These are phyloP conservation scores for Polyergus mexicanus DNA, from an alignment of 1,140 invertebrate genomes.

Conservation along the genomic window DNA sequence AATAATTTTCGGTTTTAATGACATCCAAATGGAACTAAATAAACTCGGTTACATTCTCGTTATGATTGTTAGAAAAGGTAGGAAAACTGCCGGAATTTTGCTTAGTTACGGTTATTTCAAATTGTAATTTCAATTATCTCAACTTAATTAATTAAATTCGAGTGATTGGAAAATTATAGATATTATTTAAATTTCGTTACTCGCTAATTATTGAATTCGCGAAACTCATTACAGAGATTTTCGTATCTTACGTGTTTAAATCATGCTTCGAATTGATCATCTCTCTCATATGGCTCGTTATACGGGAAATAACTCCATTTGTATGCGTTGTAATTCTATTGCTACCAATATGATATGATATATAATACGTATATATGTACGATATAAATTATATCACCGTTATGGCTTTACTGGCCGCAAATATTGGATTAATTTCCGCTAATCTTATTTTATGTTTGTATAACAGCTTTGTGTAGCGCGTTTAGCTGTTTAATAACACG, in stretches of 20 bases:
- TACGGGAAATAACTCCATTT: constrained; percentile 53
- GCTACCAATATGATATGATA: too few species aligned
- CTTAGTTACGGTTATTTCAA: background rate
- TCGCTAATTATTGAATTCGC: background rate
- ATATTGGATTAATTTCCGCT: constrained; percentile 48
- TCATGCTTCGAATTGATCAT: constrained; percentile 39
- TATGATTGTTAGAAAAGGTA: constrained; percentile 1
- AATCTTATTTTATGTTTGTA: constrained; percentile 30
- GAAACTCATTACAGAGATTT: constrained; percentile 42
- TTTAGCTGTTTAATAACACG: constrained; percentile 35
- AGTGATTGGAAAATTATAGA: constrained; percentile 34
- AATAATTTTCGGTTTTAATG: background rate
- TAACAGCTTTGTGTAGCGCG: background rate
- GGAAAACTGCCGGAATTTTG: background rate
- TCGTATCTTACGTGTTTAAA: constrained; percentile 42
- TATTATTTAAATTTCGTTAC: constrained; percentile 37
- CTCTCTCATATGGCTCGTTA: constrained; percentile 51
- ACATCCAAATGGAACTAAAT: background rate
- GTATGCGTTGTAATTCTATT: constrained; percentile 56
- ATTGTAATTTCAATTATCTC: background rate
- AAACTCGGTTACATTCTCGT: background rate
- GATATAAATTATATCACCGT: constrained; percentile 40
- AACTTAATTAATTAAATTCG: constrained; percentile 15
- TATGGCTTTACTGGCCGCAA: constrained; percentile 37
- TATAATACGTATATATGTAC: too few species aligned